A percentile compares a stretch with the other conserved stretches of the same genome.
phyloP scores from a whole-genome alignment of 1,140 invertebrate species.

The Trinorchestia longiramus region DNA sequence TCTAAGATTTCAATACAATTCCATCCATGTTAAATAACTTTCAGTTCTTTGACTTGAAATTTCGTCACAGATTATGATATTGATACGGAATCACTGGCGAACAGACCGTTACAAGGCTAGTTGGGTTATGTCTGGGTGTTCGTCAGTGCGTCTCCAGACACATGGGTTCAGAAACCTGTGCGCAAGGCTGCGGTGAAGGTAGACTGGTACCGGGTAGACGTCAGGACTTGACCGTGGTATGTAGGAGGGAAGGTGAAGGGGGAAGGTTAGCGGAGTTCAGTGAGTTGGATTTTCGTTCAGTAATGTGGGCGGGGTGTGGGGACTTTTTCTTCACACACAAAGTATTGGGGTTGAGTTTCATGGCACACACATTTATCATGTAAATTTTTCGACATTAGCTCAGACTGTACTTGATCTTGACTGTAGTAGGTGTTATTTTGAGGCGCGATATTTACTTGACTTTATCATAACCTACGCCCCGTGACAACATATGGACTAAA shows the following conservation, averaged over 20 bases:
- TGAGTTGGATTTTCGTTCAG: neutral
- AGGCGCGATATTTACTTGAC: neutral
- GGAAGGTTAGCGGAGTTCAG: neutral
- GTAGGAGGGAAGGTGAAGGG: neutral
- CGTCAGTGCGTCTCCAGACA: constrained; percentile 3
- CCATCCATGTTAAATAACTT: too few relatives aligned
- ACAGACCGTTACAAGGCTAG: neutral
- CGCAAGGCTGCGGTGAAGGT: constrained; percentile 26
- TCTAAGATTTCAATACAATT: too few relatives aligned
- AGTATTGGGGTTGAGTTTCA: neutral
- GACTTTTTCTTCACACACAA: neutral
- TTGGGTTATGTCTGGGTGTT: neutral
- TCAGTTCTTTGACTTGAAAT: too few relatives aligned
- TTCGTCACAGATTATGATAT: too few relatives aligned
- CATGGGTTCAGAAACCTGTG: neutral
- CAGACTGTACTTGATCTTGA: too few relatives aligned
- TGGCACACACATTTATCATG: too few relatives aligned
- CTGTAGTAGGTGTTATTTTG: neutral
- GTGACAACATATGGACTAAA: neutral
- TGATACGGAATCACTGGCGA: neutral
- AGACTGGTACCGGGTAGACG: constrained; percentile 25
- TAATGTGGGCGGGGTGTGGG: neutral
- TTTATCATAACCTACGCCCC: too few relatives aligned
- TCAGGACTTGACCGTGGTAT: neutral
- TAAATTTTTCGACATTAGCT: neutral